phyloP scores from a whole-genome alignment of 1,140 invertebrate species.

The Ridgeia piscesae region DNA sequence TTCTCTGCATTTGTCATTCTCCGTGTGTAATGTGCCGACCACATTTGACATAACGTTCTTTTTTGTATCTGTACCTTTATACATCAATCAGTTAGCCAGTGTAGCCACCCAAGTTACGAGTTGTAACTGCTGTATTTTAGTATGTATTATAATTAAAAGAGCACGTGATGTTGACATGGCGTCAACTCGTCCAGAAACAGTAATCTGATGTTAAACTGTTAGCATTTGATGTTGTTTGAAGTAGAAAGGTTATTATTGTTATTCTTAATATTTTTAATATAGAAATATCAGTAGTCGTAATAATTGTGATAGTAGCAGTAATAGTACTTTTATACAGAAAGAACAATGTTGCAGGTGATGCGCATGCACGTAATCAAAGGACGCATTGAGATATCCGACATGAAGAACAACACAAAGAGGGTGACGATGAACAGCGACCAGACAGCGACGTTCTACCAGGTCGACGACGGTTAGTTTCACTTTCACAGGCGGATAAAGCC shows the following conservation, averaged over 20 bases:
- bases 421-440: conserved; percentile 44
- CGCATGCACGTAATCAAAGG: background rate
- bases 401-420: conserved; percentile 43
- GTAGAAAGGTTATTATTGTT: background rate
- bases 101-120: background rate
- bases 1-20: background rate
- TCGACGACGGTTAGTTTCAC: conserved; percentile 71
- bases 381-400: conserved; percentile 40
- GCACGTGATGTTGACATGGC: background rate
- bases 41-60: background rate
- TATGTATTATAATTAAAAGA: background rate
- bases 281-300: too few relatives aligned
- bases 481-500: conserved; percentile 54
- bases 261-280: too few relatives aligned
- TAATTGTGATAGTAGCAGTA: too few relatives aligned
- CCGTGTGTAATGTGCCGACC: background rate
- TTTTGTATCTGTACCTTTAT: too few relatives aligned
- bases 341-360: background rate
- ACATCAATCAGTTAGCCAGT: background rate
- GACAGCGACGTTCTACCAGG: conserved; percentile 61
- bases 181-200: background rate
- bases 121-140: background rate
- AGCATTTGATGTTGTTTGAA: background rate
- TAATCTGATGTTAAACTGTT: background rate
- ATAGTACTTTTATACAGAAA: background rate